Evolutionary conservation across 2,113 vertebrate species (phyloP), one percentile per base, ranked within the genome.

Genomic region (Anoplopoma fimbria): DNA sequence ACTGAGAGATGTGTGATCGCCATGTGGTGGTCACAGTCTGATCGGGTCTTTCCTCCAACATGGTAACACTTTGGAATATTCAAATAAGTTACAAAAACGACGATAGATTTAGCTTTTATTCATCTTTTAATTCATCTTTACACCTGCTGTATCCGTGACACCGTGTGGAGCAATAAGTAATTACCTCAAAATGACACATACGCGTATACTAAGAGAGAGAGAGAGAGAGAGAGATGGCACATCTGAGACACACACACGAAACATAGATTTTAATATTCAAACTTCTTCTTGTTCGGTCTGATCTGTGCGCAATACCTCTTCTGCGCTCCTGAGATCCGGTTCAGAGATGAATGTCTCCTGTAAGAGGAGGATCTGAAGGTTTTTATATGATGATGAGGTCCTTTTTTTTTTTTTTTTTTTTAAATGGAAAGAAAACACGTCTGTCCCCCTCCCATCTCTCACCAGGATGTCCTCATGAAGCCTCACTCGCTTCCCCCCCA

Each of bases 131-230:
- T 67, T 87, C 65, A 81, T 9, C 76, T 80, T 80, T 87, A 81
- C 65, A 82, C 60, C 55, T 60, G n/a, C 19, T 29, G 53, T 61
- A 33, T 81, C 60, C 27, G 27, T 23, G 61, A 27, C 14, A 78
- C 81, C 63, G 82, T 45, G 67, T 8, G 53, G 74, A 89, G 83
- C 89, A 75, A 57, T 77, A 77, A 89, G 75, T 77, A 51, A 77
- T 51, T 58, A 79, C 75, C 69, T 76, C 70, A 70, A 58, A 51
- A 72, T 85, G 87, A 87, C 81, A 81, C 71, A 36, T 53, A 83
- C 78, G 78, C n/a, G n/a, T n/a, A n/a, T 19, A 65, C 62, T 63
- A 36, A 79, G 34, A n/a, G n/a, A n/a, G n/a, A n/a, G n/a, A n/a
- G n/a, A n/a, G n/a, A n/a, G n/a, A n/a, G n/a, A n/a, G n/a, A n/a